phyloP scores from a whole-genome alignment of 2,888 invertebrate species.

The Andrena bucephala region DNA sequence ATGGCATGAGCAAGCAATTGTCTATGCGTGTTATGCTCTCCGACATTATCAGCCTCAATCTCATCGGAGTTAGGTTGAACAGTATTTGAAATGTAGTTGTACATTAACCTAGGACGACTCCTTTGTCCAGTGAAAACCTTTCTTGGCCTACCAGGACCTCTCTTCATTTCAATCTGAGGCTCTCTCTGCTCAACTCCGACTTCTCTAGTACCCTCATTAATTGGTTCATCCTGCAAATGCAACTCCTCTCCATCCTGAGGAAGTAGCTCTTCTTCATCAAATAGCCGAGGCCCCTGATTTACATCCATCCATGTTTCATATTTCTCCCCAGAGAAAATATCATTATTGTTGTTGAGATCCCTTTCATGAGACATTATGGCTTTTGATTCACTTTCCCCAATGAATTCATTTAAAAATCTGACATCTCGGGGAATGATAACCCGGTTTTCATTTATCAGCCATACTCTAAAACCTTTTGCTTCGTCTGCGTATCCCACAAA shows the following conservation, averaged over 20 bases:
- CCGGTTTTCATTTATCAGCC: neutral
- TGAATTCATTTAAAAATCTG: slow-evolving; percentile 4
- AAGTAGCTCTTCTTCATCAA: neutral
- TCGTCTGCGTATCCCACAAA: slow-evolving; percentile 1
- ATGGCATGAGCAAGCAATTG: no score
- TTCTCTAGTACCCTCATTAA: neutral
- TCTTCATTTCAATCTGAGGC: neutral
- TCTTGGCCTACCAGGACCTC: neutral
- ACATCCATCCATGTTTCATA: neutral
- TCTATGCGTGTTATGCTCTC: neutral
- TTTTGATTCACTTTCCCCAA: neutral
- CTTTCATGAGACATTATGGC: neutral
- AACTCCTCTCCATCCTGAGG: neutral
- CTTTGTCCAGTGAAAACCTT: neutral
- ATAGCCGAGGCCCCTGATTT: neutral
- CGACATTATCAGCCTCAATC: neutral
- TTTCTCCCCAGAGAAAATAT: neutral
- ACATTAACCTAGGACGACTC: neutral
- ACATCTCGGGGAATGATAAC: neutral
- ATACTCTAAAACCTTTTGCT: slow-evolving; percentile 1
- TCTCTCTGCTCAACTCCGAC: neutral
- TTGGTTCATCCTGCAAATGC: neutral
- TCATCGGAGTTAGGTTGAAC: neutral
- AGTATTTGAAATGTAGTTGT: neutral
- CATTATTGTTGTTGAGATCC: neutral